A percentile compares a stretch with the other conserved stretches of the same genome.
phyloP scores from a whole-genome alignment of 2,888 invertebrate genomes.

The Caenorhabditis sp. region DNA sequence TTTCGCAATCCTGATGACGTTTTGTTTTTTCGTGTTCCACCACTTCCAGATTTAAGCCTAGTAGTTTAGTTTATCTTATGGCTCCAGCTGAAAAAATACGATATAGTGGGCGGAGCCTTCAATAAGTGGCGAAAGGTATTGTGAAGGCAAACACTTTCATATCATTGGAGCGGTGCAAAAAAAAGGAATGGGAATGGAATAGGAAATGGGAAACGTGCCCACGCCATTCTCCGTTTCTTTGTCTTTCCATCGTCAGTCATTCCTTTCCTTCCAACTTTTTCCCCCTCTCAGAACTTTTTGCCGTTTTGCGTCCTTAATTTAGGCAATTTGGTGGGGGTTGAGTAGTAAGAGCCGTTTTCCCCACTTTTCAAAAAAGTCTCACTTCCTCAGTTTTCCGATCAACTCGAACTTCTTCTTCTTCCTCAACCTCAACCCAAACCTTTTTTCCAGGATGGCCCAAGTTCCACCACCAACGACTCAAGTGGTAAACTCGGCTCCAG shows the following conservation, averaged over 20 bases:
- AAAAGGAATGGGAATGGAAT: background rate
- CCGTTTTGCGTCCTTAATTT: background rate
- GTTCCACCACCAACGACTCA: conserved; percentile 38
- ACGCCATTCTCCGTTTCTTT: background rate
- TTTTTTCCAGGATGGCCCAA: conserved; percentile 60
- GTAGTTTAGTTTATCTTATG: too few species aligned
- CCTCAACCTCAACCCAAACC: background rate
- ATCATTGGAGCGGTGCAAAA: background rate
- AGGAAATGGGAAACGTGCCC: conserved; percentile 23
- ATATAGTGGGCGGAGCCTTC: too few species aligned
- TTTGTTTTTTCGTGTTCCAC: too few species aligned
- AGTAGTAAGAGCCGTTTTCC: background rate
- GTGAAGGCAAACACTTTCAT: too few species aligned
- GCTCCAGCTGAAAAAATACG: too few species aligned
- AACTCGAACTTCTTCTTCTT: background rate
- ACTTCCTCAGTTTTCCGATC: background rate
- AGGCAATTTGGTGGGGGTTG: conserved; percentile 2
- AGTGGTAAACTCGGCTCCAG: conserved; percentile 13
- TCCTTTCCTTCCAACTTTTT: conserved; percentile 2
- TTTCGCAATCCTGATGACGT: too few species aligned
- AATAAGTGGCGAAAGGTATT: too few species aligned
- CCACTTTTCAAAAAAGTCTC: too few species aligned
- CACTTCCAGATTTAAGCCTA: too few species aligned
- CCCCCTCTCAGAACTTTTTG: background rate
- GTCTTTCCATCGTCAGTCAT: background rate